These are phyloP conservation scores for Ascidia mentula DNA, from an alignment of 23 tunicate species.

Conservation along the genomic window DNA sequence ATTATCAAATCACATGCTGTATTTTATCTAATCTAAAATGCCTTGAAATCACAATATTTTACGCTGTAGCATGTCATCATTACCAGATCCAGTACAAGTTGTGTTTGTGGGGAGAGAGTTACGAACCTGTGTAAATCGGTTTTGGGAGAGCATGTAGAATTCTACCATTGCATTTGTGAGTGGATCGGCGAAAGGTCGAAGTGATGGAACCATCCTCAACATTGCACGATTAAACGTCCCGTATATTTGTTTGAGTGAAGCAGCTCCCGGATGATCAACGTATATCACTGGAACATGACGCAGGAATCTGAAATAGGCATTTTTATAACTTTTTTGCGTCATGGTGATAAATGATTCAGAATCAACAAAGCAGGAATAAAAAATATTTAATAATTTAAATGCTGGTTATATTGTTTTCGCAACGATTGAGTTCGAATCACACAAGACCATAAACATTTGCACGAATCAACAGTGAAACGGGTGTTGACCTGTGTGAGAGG, in stretches of 20 bases:
- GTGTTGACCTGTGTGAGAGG: slow-evolving; percentile 60
- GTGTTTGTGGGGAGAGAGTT: too few species aligned
- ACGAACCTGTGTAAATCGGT: slow-evolving; percentile 85
- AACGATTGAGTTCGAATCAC: neutral
- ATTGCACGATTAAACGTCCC: slow-evolving; percentile 99
- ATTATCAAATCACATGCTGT: too few species aligned
- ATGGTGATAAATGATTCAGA: too few species aligned
- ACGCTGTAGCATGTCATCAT: too few species aligned
- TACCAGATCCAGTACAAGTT: too few species aligned
- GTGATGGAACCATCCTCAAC: slow-evolving; percentile 92
- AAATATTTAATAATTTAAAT: neutral
- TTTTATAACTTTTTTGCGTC: too few species aligned
- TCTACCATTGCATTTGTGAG: slow-evolving; percentile 99
- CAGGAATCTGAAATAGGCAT: slow-evolving; percentile 77
- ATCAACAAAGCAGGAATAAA: neutral
- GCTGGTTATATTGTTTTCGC: neutral
- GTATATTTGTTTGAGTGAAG: slow-evolving; percentile 93
- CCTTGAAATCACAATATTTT: too few species aligned
- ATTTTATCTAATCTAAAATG: too few species aligned
- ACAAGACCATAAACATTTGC: too few species aligned
- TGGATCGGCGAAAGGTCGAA: slow-evolving; percentile 93
- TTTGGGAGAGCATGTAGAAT: slow-evolving; percentile 93
- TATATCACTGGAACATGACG: slow-evolving; percentile 97
- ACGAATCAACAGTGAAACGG: too few species aligned
- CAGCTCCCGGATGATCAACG: slow-evolving; percentile 96